Evolutionary conservation across 2,113 vertebrate genomes (phyloP), one percentile per base, ranked within the genome.

Genomic region (Chroicocephalus ridibundus): DNA sequence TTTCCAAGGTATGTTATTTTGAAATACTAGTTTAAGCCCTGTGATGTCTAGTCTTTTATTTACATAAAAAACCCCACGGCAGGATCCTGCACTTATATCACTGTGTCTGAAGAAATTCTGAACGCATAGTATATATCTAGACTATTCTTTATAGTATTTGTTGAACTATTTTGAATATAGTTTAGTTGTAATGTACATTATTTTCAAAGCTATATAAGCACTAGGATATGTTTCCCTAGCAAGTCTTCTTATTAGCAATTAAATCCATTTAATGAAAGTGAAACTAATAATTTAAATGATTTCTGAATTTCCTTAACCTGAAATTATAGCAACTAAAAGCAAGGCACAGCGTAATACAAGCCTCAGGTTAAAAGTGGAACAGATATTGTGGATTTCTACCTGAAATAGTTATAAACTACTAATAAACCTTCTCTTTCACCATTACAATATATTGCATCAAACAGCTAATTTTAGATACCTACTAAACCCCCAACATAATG

Each of bases 311-410:
- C 62, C 36, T 94, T 80, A 90, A 92, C 71, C 61, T 88, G 89
- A 88, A 84, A 96, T 87, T 82, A 78, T 44, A 88, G 70, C 95
- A 90, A 92, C 70, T 75, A 76, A 92, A 96, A 95, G 75, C 97
- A 98, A 98, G 98, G 98, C 98, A 98, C 97, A 88, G 91, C 1
- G 7, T 89, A 96, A 92, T 62, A 82, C 91, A 97, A 97, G 85
- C 70, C 91, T 96, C 91, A 77, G 66, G 87, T 87, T 89, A 94
- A 84, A 95, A 96, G 49, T 40, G 64, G 64, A 90, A 95, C 81
- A 90, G 81, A 31, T 68, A 40, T 10, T 3, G 7, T 46, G 18
- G 80, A 91, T 58, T 92, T 91, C 88, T 82, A 93, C 74, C 95
- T 54, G 87, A 96, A 95, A 80, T 92, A 70, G 31, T 60, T 69